phyloP scores from a whole-genome alignment of 2,797 vertebrate genomes.

The Nothura maculosa region DNA sequence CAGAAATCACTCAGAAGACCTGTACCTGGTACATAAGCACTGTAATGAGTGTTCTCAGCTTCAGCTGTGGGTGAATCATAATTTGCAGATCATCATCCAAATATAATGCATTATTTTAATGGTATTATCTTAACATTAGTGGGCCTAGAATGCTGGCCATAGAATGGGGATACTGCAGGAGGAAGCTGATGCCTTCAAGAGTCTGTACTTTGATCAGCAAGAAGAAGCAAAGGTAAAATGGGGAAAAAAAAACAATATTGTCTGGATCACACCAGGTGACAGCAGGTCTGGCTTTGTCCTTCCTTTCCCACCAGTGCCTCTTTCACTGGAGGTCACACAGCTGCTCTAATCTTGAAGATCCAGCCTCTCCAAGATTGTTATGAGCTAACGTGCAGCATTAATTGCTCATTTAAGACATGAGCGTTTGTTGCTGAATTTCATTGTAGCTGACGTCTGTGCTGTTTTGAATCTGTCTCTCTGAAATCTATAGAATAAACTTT shows the following conservation, averaged over 20 bases:
- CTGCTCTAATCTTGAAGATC: background rate
- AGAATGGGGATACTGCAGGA: rapidly evolving
- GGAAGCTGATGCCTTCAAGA: background rate
- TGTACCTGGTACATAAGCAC: background rate
- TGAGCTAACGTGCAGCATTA: background rate
- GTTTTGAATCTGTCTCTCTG: background rate
- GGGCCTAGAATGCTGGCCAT: background rate
- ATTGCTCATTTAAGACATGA: rapidly evolving
- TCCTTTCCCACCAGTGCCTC: too few species aligned
- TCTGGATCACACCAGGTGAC: rapidly evolving
- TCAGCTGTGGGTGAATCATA: background rate
- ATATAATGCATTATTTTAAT: background rate
- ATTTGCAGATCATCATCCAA: background rate
- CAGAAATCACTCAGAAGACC: background rate
- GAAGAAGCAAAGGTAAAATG: background rate
- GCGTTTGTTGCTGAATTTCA: background rate
- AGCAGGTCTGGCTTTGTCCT: background rate
- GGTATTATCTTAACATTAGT: background rate
- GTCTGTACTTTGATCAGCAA: background rate
- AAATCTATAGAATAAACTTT: background rate
- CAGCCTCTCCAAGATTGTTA: background rate
- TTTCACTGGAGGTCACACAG: rapidly evolving
- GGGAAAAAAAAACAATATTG: background rate
- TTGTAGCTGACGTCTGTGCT: background rate
- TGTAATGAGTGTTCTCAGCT: background rate